Conservation (phyloP, 2,113 vertebrate species). For the Maccullochella peelii region DNA sequence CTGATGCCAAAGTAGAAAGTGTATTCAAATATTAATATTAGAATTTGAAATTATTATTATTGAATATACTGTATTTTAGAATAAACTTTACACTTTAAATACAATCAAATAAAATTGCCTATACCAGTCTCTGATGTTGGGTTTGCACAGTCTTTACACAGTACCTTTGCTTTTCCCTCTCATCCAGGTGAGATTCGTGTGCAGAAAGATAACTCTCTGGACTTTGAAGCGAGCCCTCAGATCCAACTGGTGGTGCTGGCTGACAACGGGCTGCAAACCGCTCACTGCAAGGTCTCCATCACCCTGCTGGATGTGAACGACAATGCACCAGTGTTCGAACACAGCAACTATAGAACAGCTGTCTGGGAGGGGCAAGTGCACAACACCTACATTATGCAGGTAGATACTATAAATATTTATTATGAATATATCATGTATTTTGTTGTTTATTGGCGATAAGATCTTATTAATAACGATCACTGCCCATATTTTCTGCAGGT, state of each 20-base stretch:
- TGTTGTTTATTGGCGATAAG: neutral
- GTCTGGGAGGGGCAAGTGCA: constrained; percentile 88
- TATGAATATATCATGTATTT: neutral
- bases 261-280: constrained; percentile 80
- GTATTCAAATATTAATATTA: neutral
- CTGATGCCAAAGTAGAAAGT: neutral
- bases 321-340: constrained; percentile 88
- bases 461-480: neutral
- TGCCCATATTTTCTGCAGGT: constrained; percentile 80
- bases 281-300: constrained; percentile 85
- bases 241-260: constrained; percentile 88
- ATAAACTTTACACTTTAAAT: neutral
- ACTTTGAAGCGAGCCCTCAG: constrained; percentile 87
- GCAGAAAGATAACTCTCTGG: constrained; percentile 86
- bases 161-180: neutral
- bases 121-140: neutral
- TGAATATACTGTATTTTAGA: neutral
- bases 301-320: constrained; percentile 90
- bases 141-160: neutral
- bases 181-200: constrained; percentile 88
- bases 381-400: constrained; percentile 88
- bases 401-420: constrained; percentile 50
- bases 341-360: constrained; percentile 83
- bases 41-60: neutral
- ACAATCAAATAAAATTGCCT: neutral